Conservation (phyloP, 2,888 invertebrate genomes). For the Ophonus ardosiacus region DNA sequence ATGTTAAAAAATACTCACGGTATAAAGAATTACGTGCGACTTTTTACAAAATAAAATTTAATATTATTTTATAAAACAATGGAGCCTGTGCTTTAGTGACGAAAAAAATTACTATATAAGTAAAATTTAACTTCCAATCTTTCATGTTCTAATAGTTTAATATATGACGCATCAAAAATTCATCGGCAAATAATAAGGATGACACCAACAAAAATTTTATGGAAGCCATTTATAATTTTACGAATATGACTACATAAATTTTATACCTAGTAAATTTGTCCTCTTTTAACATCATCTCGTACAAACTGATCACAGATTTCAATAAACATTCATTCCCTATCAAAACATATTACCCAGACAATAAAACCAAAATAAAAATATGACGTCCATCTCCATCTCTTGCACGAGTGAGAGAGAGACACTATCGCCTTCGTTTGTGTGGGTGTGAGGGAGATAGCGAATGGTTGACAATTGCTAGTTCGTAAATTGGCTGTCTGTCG, state of each 20-base stretch:
- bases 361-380: conserved; percentile 47
- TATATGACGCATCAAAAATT: background rate
- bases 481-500: conserved; percentile 59
- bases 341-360: conserved; percentile 47
- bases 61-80: too few relatives aligned
- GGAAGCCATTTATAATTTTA: background rate
- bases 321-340: conserved; percentile 41
- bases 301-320: conserved; percentile 9
- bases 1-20: too few relatives aligned
- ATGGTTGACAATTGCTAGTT: conserved; percentile 59
- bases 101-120: too few relatives aligned
- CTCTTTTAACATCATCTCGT: background rate
- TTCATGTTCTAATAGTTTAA: background rate
- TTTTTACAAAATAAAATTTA: too few relatives aligned
- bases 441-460: conserved; percentile 31
- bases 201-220: background rate
- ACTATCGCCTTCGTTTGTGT: background rate
- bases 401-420: background rate
- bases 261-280: background rate
- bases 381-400: conserved; percentile 18
- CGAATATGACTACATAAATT: background rate
- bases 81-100: too few relatives aligned
- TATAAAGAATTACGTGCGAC: too few relatives aligned
- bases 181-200: background rate
- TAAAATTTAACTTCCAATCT: too few relatives aligned